Base-by-base conservation (phyloP, 2,888 invertebrate species). In the Dichetophora obliterata region DNA sequence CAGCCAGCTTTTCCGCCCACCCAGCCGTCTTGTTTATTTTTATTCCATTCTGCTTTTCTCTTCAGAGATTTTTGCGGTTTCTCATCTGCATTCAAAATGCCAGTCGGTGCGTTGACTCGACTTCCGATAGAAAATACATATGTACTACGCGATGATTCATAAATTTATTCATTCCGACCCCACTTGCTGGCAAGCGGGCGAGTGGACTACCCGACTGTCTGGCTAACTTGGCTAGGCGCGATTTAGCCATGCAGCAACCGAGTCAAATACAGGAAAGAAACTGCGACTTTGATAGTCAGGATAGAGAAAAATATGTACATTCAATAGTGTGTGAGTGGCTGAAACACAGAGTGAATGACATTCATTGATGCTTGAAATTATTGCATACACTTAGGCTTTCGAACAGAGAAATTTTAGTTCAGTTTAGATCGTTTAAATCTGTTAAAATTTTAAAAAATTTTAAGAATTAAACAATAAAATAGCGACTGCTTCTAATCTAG, bases 221-320 rank as follows among this genome's bases (percentile, higher is more conserved):
- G 59, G 9, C 43, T 59, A 11, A 14, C 1, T 43, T 43, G 43
- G 43, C 11, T 43, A 43, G 43, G 43, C 43, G 43, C 43, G 43
- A 43, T 43, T n/a, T 63, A 68, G 54, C 72, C 69, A 63, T 57
- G 54, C 73, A 61, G 34, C 52, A 63, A 31, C 50, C 48, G 61
- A 75, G 52, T 75, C 78, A 78, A 78, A 78, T 72, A 73, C 72
- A 76, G 63, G 52, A 75, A 78, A 75, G 72, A 74, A 73, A 31
- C 63, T 31, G 37, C 9, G 50, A 48, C 63, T 27, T 43, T 71
- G 27, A 54, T 37, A 6, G 19, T 22, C 22, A 48, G 22, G 11
- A 22, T 5, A 9, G 48, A n/a, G 48, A 34, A 22, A 43, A 27
- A 24, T 6, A 66, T 43, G 24, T 22, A n/a, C n/a, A n/a, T n/a